Base-by-base conservation (phyloP, 1,140 invertebrate species). In the Chlorops oryzae region DNA sequence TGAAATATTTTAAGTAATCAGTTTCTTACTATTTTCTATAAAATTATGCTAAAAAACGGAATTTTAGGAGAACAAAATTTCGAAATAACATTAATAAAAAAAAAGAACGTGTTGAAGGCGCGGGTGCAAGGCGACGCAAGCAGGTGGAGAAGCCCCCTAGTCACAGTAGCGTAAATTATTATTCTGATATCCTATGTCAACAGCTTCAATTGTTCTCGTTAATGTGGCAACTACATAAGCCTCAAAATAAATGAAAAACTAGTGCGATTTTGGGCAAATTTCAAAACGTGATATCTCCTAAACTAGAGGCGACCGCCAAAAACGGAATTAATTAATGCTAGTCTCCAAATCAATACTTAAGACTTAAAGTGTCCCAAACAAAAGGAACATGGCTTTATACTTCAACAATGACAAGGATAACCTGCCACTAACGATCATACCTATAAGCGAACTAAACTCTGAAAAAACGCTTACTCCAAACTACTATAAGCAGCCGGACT, bases 401-500 rank as follows among this genome's bases (percentile, higher is more conserved):
- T 20, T 20, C 22, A 42, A 42, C 22, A 42, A 20, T 23, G 15
- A 42, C n/a, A 42, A 42, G 15, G 22, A 21, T n/a, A 23, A 22
- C 24, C 40, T 47, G 17, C 46, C 35, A 17, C 21, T 39, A 17
- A 34, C 35, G 20, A 47, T 47, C 20, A 47, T 39, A 27, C 46
- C 46, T 1, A 37, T 47, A n/a, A n/a, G n/a, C 24, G 27, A 27
- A 37, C 35, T 23, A 18, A 38, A 15, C 20, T 12, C 10, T 20
- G 32, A 28, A 20, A 15, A 42, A 45, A 48, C 45, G 10, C 51
- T 52, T 0, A 50, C 47, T 39, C 58, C 52, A 1, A 58, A 51
- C 2, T 56, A 49, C 18, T 48, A 50, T 27, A 50, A 57, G 0
- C 57, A 62, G 12, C 69, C 69, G n/a, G 69, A 71, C 38, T 46